Base-by-base conservation (phyloP, 2,888 invertebrate genomes). In the Cistogaster globosa region DNA sequence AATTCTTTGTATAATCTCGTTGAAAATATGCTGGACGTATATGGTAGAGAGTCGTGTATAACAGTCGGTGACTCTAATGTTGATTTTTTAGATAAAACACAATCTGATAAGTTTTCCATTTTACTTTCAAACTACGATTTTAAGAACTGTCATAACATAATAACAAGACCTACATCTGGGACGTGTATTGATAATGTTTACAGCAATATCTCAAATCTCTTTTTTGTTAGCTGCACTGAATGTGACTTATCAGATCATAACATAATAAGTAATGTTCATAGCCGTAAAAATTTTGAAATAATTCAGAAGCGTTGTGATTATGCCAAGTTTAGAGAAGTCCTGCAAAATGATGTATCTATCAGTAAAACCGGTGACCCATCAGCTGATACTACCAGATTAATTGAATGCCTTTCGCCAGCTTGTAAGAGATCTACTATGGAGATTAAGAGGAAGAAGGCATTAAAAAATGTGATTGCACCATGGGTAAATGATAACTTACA, bases 91-190 rank as follows among this genome's bases (percentile, higher is more conserved):
- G 32, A 45, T 14, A 11, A 42, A 7, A 42, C 42, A 2, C 8
- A 14, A 11, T 36, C 55, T 18, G 55, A 18, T 20, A 38, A 42
- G 45, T 8, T 58, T 58, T 45, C 42, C 1, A 20, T 48, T 26
- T 22, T 58, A 58, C 38, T 51, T n/a, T n/a, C 18, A 51, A 9
- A 51, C n/a, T 69, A n/a, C 60, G 42, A 72, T 60, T 72, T 58
- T 42, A 36, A 48, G 14, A 48, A 32, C 48, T 48, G 45, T 45
- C 72, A 72, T 58, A 58, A 7, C 20, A n/a, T 72, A 4, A 32
- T 72, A 45, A 72, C 60, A 20, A 42, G n/a, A n/a, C n/a, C n/a
- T n/a, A n/a, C n/a, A n/a, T n/a, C n/a, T n/a, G n/a, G n/a, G n/a
- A n/a, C n/a, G n/a, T n/a, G n/a, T n/a, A n/a, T n/a, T n/a, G n/a